These are phyloP conservation scores for Hermaeophaga mercurialis DNA, from an alignment of 2,888 invertebrate genomes.

Conservation along the genomic window DNA sequence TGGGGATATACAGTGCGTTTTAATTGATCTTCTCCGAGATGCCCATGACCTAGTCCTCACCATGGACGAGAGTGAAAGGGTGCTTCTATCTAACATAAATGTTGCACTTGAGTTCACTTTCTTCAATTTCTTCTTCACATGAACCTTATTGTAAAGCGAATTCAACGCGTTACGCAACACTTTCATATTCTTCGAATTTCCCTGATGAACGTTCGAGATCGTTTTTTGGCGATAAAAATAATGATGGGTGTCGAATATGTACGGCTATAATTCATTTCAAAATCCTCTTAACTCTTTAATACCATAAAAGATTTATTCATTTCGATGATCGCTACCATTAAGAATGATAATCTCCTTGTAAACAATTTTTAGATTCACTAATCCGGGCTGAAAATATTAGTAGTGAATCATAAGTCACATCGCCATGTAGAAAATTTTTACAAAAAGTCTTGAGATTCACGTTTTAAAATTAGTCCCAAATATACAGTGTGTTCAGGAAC, in stretches of 20 bases:
- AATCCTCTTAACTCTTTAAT: too few relatives aligned
- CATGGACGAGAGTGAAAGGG: neutral
- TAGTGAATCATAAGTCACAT: too few relatives aligned
- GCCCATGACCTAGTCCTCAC: constrained; percentile 21
- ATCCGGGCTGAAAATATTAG: too few relatives aligned
- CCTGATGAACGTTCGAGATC: neutral
- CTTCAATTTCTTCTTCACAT: constrained; percentile 2
- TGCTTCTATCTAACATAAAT: neutral
- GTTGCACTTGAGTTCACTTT: neutral
- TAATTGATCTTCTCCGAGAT: constrained; percentile 16
- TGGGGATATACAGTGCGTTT: constrained; percentile 9
- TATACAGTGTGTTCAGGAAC: too few relatives aligned
- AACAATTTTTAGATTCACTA: too few relatives aligned
- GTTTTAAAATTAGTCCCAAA: too few relatives aligned
- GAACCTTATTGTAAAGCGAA: neutral
- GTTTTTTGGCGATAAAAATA: neutral
- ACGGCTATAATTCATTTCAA: too few relatives aligned
- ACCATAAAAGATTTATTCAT: too few relatives aligned
- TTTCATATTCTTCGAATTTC: neutral
- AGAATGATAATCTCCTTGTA: too few relatives aligned
- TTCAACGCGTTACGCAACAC: neutral
- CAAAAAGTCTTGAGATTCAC: too few relatives aligned
- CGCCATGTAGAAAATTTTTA: too few relatives aligned
- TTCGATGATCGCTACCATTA: too few relatives aligned
- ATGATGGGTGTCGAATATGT: neutral